phyloP scores from a whole-genome alignment of 2,113 vertebrate genomes.

The Neolamprologus tretocephalus region DNA sequence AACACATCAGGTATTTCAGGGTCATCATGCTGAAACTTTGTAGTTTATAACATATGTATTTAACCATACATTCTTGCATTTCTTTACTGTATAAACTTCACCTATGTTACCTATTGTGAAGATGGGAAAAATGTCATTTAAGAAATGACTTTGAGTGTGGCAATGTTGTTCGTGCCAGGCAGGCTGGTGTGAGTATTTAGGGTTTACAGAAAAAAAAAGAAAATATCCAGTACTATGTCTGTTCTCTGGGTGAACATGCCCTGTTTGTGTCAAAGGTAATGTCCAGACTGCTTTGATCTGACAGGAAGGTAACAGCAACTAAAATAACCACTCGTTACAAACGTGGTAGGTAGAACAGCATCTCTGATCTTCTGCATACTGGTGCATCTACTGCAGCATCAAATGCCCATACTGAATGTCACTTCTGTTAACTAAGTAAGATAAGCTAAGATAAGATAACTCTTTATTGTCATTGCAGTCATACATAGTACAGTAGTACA shows the following conservation, averaged over 20 bases:
- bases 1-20: neutral
- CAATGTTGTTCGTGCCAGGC: neutral
- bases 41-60: neutral
- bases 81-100: neutral
- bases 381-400: neutral
- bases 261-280: neutral
- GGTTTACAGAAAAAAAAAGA: no score
- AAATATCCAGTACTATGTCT: accelerated
- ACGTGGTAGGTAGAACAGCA: accelerated
- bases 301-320: accelerated
- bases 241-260: neutral
- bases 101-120: accelerated
- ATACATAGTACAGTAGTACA: no score
- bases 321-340: neutral
- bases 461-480: no score
- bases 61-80: neutral
- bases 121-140: neutral
- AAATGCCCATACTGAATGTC: neutral
- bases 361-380: neutral
- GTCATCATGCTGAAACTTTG: neutral
- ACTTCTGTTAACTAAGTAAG: neutral
- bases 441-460: no score
- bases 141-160: neutral
- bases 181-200: neutral
- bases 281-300: neutral